Conservation (phyloP, 2,888 invertebrate genomes). For the Nebria brevicollis region DNA sequence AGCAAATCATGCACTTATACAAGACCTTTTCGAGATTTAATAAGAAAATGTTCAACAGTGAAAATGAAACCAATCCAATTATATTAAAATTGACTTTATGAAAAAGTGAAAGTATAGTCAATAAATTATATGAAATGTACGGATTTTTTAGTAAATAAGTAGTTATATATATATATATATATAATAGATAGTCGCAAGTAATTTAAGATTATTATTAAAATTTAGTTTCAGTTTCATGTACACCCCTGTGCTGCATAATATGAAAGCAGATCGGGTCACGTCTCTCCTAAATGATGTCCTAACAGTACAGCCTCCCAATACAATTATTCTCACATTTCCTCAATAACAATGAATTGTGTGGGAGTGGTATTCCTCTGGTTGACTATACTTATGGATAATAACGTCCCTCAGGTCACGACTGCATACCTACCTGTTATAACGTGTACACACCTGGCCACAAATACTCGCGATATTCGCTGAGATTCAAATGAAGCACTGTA, state of each 20-base stretch:
- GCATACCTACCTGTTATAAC: slow-evolving; percentile 33
- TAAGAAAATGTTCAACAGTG: too few species aligned
- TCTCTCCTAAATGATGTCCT: slow-evolving; percentile 18
- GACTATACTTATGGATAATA: slow-evolving; percentile 28
- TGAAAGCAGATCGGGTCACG: slow-evolving; percentile 21
- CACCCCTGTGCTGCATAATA: slow-evolving; percentile 12
- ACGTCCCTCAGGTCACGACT: slow-evolving; percentile 22
- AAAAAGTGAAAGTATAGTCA: too few species aligned
- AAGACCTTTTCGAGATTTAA: too few species aligned
- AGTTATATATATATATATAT: too few species aligned
- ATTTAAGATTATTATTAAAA: too few species aligned
- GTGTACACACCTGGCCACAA: slow-evolving; percentile 21
- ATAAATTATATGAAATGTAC: too few species aligned
- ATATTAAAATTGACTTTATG: too few species aligned
- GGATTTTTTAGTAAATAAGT: too few species aligned
- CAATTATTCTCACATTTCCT: not conserved
- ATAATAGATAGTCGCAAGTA: too few species aligned
- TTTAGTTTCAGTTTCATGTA: not conserved
- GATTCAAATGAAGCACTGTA: slow-evolving; percentile 12
- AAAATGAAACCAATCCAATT: too few species aligned
- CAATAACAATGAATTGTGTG: not conserved
- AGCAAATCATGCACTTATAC: too few species aligned
- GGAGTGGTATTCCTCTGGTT: slow-evolving; percentile 8
- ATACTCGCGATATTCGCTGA: slow-evolving; percentile 10
- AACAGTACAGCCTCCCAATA: not conserved